Base-by-base conservation (phyloP, 2,113 vertebrate species). In the Tylochromis polylepis region DNA sequence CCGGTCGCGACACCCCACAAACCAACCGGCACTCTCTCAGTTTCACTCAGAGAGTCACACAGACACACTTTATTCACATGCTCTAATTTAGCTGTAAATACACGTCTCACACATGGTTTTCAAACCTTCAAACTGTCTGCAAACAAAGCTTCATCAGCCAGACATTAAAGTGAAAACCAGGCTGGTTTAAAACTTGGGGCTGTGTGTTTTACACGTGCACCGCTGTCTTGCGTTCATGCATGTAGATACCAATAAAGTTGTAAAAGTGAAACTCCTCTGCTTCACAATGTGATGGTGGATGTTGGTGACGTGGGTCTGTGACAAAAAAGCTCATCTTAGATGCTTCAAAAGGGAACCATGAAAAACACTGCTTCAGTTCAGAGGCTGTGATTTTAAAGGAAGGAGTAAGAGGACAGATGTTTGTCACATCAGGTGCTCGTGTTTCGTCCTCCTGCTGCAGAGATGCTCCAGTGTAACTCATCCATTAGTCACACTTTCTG, bases 131-230 rank as follows among this genome's bases (percentile, higher is more conserved):
- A 46, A 14, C 43, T 46, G 15, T 3, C 46, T 51, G 46, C 6
- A 51, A 16, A 31, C 31, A 18, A 16, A 18, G 38, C 12, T 1
- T 46, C 38, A 27, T 46, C 14, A 46, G 38, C 34, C 62, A 67
- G 34, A 27, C 38, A 10, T 70, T 70, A 43, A 70, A 70, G 38
- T 46, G 65, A 46, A 24, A 24, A 6, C 14, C 14, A 72, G 65
- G 38, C 14, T 72, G 65, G 14, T 43, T 43, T 72, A 43, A 70
- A 46, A 46, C 65, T 72, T 62, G 31, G 10, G 1, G 62, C 20
- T 0, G 62, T 7, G 0, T 0, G 0, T 67, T 67, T 41, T 67
- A 41, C 62, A 67, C 36, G 0, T 41, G 36, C n/a, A 67, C 62
- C 1, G 0, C 65, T 4, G 8, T 70, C n/a, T 43, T 27, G 67